These are phyloP conservation scores for Corythornis vintsioides DNA, from an alignment of 2,113 vertebrate genomes.

Conservation along the genomic window DNA sequence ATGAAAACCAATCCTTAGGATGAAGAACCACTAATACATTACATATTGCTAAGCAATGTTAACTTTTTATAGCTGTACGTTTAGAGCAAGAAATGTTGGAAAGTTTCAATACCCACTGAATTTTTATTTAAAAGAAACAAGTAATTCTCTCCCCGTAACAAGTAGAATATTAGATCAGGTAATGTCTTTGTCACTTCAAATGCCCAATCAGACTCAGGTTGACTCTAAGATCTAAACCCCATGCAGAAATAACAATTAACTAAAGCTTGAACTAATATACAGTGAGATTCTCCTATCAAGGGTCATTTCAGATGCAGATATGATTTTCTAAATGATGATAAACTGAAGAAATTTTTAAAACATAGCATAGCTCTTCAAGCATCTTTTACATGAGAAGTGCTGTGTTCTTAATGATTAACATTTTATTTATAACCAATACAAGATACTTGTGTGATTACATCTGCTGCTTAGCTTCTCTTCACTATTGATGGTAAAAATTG, in stretches of 20 bases:
- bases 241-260: neutral
- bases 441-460: neutral
- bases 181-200: neutral
- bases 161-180: neutral
- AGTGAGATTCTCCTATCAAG: neutral
- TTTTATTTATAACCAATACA: constrained; percentile 11
- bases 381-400: neutral
- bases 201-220: neutral
- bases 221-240: neutral
- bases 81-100: neutral
- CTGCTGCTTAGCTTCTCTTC: constrained; percentile 6
- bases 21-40: neutral
- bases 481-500: neutral
- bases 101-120: neutral
- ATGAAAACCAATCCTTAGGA: neutral
- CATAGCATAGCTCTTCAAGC: neutral
- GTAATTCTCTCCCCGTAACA: neutral
- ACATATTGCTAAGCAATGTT: fast-evolving
- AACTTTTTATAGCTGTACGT: neutral
- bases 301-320: neutral
- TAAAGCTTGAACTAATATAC: neutral
- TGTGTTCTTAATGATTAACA: neutral
- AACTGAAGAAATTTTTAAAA: neutral
- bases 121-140: neutral
- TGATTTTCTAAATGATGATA: neutral